Percentiles rank a stretch among this genome's conserved stretches.
Evolutionary conservation across 2,113 vertebrate genomes (phyloP).

Genomic region (Polypterus bichir): DNA sequence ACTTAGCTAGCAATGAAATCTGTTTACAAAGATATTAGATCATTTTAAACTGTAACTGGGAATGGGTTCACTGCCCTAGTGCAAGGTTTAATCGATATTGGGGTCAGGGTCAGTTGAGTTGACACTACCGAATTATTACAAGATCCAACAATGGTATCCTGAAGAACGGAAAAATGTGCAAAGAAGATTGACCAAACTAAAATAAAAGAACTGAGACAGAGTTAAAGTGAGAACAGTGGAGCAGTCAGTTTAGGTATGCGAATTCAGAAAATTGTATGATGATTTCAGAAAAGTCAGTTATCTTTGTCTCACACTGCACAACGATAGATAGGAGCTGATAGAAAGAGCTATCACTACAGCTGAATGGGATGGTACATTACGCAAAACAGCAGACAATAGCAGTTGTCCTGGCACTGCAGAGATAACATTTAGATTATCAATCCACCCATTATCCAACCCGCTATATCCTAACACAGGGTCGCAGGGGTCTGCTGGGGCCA

Average conservation of each 20-base stretch:
- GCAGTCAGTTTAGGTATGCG: conserved; percentile 10
- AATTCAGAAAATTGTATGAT: too few species aligned
- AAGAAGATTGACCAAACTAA: conserved; percentile 8
- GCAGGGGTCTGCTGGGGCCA: too few species aligned
- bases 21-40: too few species aligned
- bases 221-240: conserved; percentile 3
- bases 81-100: background rate
- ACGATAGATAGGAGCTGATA: conserved; percentile 4
- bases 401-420: too few species aligned
- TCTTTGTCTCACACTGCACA: conserved; percentile 4
- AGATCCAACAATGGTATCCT: conserved; percentile 12
- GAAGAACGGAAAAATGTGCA: conserved; percentile 9
- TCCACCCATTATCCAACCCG: too few species aligned
- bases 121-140: conserved; percentile 8
- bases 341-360: conserved; percentile 9
- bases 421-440: too few species aligned
- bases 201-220: conserved; percentile 8
- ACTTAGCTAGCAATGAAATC: too few species aligned
- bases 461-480: too few species aligned
- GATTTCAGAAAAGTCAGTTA: conserved; percentile 12
- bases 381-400: background rate
- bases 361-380: conserved; percentile 4
- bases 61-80: too few species aligned
- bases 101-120: conserved; percentile 6
- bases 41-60: too few species aligned